These are phyloP conservation scores for Scolopax rusticola DNA, from an alignment of 2,797 vertebrate species.

Conservation along the genomic window DNA sequence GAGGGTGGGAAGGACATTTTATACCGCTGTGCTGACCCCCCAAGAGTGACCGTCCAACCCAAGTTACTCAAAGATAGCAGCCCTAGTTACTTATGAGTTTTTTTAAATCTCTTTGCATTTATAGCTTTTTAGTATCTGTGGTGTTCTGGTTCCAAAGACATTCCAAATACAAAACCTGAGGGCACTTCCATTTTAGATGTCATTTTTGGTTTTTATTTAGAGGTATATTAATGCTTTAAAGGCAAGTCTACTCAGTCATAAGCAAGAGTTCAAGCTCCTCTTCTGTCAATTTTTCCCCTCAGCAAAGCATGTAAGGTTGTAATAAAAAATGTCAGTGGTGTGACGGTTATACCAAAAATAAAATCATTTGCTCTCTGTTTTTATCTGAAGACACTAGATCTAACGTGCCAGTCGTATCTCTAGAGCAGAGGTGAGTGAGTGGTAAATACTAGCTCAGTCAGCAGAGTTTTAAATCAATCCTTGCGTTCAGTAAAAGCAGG, in stretches of 20 bases:
- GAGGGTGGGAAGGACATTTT: neutral
- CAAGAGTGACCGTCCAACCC: neutral
- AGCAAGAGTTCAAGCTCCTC: neutral
- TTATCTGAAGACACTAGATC: slow-evolving; percentile 12
- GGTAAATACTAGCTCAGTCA: neutral
- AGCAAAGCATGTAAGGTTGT: neutral
- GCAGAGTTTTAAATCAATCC: slow-evolving; percentile 25
- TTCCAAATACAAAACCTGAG: neutral
- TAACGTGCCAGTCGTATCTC: neutral
- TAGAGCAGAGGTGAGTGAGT: neutral
- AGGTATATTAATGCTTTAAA: neutral
- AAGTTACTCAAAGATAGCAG: neutral
- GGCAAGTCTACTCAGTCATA: neutral
- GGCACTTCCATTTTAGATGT: neutral
- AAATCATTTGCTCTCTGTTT: neutral
- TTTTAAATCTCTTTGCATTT: neutral
- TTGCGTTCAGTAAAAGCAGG: neutral
- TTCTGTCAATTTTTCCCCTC: neutral
- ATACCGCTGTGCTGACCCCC: neutral
- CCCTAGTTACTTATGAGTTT: neutral
- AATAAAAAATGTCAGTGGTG: neutral
- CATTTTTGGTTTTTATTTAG: neutral
- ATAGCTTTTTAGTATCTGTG: neutral
- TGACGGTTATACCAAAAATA: neutral
- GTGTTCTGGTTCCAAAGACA: neutral